Base-by-base conservation (phyloP, 2,113 vertebrate species). In the Meleagris gallopavo region DNA sequence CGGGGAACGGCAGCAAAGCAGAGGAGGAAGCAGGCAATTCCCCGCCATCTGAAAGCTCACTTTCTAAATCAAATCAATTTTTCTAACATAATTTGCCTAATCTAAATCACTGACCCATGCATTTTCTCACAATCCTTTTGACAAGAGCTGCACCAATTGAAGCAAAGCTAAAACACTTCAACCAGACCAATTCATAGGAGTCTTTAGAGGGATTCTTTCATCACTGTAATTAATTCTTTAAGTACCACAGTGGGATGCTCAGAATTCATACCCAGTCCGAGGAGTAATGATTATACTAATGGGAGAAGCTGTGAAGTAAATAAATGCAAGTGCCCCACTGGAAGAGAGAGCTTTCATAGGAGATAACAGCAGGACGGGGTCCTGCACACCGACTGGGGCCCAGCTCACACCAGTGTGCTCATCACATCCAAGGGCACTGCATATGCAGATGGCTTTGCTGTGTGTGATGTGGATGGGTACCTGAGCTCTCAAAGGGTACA, bases 221-320 rank as follows among this genome's bases (percentile, higher is more conserved):
- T 90, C 21, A 18, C 72, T 94, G 86, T 96, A 96, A 97, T 97
- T 96, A 96, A 96, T 96, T 96, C 94, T 92, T 88, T 95, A 95
- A 93, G 93, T 94, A 86, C 94, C 94, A 88, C 94, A 93, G 89
- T 93, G 85, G 96, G 95, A 96, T 91, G 77, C 94, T 95, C 93
- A 88, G 81, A 96, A 96, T 96, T 91, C 87, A 94, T 96, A 93
- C 90, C 86, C 92, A 88, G 95, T 81, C 94, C 94, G 76, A 93
- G 83, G 91, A 95, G 89, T 92, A 97, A 96, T 94, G 95, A 97
- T 95, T 96, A 94, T 67, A 94, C 94, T 97, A 96, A 97, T 96
- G 94, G 96, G 88, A 91, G 93, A 97, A 95, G 93, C 97, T 90
- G 93, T 22, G 9, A 85, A 91, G 93, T 97, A 97, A 97, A 97